Evolutionary conservation across 2,888 invertebrate genomes (phyloP).

Genomic region (Amphipoea lucens): DNA sequence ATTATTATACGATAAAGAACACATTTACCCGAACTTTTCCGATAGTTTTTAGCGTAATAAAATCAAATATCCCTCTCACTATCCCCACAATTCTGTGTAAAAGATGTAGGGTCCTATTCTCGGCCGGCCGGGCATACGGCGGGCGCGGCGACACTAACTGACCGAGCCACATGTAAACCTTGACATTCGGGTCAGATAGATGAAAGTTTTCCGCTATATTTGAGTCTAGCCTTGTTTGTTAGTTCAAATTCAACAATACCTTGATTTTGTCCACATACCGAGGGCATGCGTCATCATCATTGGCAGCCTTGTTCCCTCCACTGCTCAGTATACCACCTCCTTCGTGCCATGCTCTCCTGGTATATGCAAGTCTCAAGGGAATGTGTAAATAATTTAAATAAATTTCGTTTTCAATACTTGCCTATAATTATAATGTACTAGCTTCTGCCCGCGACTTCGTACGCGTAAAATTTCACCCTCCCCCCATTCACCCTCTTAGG

Average conservation of each 20-base stretch:
- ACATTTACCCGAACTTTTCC: no score
- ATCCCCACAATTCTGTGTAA: neutral
- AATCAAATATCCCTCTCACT: slow-evolving; percentile 1
- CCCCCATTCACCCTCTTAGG: no score
- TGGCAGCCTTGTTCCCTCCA: neutral
- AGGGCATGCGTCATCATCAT: neutral
- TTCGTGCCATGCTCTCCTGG: neutral
- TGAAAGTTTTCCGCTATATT: neutral
- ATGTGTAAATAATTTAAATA: neutral
- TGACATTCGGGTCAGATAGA: slow-evolving; percentile 28
- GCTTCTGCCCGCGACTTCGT: no score
- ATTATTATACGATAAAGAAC: neutral
- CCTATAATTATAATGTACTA: no score
- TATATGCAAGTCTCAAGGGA: neutral
- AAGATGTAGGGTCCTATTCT: slow-evolving; percentile 14
- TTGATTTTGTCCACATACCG: neutral
- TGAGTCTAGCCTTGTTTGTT: neutral
- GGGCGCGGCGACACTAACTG: slow-evolving; percentile 33
- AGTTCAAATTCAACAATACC: neutral
- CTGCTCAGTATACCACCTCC: neutral
- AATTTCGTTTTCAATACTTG: neutral
- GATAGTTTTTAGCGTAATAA: slow-evolving; percentile 20
- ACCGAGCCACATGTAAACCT: slow-evolving; percentile 26
- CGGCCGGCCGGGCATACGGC: neutral
- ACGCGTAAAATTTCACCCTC: no score